Base-by-base conservation (phyloP, 2,113 vertebrate species). In the Tetrao urogallus region DNA sequence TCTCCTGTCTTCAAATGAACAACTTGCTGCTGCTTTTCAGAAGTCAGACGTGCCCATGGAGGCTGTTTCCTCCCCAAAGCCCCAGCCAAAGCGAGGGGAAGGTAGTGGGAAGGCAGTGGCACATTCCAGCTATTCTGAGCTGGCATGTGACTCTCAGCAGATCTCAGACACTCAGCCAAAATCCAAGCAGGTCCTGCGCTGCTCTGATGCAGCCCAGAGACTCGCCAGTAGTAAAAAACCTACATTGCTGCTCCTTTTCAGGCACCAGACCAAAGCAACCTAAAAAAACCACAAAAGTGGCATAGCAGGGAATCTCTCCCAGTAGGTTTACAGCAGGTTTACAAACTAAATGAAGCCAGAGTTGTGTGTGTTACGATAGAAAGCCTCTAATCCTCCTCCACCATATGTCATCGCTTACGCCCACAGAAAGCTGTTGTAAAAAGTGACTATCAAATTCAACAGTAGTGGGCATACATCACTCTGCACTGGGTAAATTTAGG, bases 111-210 rank as follows among this genome's bases (percentile, higher is more conserved):
- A 69, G 65, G 83, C 40, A 52, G 22, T 3, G 57, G 42, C 13
- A 43, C 86, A 92, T 94, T 96, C 90, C 93, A 88, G 90, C 95
- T 96, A 96, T 86, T 93, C 90, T 84, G 73, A 95, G 94, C 95
- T 6, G 43, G 73, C 67, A 36, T 86, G 92, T 95, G 90, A 96
- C 88, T 92, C 90, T 93, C 90, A 96, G 94, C 88, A 93, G 95
- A 82, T 47, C 83, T 22, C 78, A 60, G 76, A 90, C 76, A 86
- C 0, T 17, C 54, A 78, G 90, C 90, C 92, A 95, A 78, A 28
- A 70, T 72, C 57, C 86, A 83, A 64, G 80, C 90, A 92, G 90
- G 75, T 77, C 78, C 34, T 17, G 52, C 61, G 73, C 82, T 63
- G 64, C 64, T 63, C 70, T 58, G 57, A 87, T 19, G 10, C 19